phyloP scores from a whole-genome alignment of 2,888 invertebrate genomes.

The Apamea anceps region DNA sequence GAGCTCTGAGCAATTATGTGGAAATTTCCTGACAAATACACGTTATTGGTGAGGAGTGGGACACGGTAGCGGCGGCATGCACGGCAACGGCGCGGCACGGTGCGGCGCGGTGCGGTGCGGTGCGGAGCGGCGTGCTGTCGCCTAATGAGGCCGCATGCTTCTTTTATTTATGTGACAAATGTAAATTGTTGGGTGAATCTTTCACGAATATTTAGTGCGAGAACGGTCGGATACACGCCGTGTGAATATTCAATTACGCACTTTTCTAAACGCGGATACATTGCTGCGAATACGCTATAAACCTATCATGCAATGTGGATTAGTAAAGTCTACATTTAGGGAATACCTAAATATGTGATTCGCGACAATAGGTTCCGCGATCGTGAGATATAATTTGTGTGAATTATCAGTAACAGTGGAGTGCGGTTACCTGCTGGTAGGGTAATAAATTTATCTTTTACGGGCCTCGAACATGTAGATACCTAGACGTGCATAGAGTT shows the following conservation, averaged over 20 bases:
- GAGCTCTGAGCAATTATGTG: constrained; percentile 80
- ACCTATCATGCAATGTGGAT: constrained; percentile 75
- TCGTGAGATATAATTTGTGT: constrained; percentile 71
- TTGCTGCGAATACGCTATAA: constrained; percentile 74
- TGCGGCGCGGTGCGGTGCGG: constrained; percentile 56
- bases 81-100: constrained; percentile 57
- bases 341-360: constrained; percentile 69
- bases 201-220: constrained; percentile 84
- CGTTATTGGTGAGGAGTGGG: constrained; percentile 77
- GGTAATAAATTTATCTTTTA: constrained; percentile 83
- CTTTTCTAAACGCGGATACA: constrained; percentile 78
- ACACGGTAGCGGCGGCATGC: constrained; percentile 72
- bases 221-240: constrained; percentile 75
- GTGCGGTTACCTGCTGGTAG: constrained; percentile 64
- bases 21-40: constrained; percentile 82
- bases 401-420: constrained; percentile 73
- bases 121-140: constrained; percentile 71
- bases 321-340: constrained; percentile 69
- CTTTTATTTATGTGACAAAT: constrained; percentile 89
- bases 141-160: constrained; percentile 86
- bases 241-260: constrained; percentile 80
- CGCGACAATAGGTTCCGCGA: constrained; percentile 62
- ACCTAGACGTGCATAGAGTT: constrained; percentile 83
- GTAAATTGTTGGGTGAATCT: constrained; percentile 84
- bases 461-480: constrained; percentile 77